phyloP scores from a whole-genome alignment of 1,140 invertebrate genomes.

The Polypedilum pembai region DNA sequence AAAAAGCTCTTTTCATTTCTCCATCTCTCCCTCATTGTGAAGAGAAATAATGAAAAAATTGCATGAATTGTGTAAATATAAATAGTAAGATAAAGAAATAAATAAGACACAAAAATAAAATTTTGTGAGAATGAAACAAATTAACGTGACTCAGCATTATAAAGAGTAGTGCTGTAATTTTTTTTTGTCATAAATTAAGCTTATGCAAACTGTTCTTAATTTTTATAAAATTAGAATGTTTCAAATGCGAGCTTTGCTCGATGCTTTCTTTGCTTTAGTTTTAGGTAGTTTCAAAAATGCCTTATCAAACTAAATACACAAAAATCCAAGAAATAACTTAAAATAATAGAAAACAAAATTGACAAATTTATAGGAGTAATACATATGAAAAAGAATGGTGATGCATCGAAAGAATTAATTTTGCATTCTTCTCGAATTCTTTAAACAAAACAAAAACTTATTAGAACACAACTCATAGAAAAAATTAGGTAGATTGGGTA shows the following conservation, averaged over 20 bases:
- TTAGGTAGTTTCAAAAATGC: neutral
- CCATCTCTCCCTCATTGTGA: neutral
- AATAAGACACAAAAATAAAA: neutral
- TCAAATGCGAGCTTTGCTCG: constrained; percentile 3
- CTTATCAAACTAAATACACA: constrained; percentile 12
- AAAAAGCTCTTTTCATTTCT: neutral
- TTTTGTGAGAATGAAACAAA: too few species aligned
- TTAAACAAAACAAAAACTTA: too few species aligned
- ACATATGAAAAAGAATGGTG: neutral
- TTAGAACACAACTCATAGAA: too few species aligned
- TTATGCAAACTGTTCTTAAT: neutral
- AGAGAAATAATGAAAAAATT: neutral
- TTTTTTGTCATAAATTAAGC: constrained; percentile 15
- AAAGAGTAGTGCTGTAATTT: neutral
- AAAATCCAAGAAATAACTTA: neutral
- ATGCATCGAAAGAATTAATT: neutral
- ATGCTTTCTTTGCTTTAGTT: neutral
- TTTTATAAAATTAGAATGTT: constrained; percentile 7
- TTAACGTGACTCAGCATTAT: neutral
- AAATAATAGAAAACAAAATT: constrained; percentile 10
- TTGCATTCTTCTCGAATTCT: too few species aligned
- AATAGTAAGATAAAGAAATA: constrained; percentile 4
- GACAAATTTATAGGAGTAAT: neutral
- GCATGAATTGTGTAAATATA: neutral
- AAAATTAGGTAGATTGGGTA: too few species aligned